Evolutionary conservation across 2,797 vertebrate species (phyloP).

Genomic region (Trachurus trachurus): DNA sequence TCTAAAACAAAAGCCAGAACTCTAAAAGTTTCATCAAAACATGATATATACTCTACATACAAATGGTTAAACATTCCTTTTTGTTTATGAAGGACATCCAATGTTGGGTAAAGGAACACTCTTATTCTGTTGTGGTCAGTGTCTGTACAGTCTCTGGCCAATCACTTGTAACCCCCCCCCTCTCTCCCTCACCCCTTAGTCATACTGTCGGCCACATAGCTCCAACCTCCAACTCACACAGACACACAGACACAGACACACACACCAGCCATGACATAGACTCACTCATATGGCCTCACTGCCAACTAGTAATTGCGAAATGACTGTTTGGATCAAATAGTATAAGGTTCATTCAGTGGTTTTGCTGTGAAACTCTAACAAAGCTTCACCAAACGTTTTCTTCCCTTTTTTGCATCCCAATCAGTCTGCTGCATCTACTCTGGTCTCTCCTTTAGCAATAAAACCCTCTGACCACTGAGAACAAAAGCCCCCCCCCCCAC

Average conservation of each 20-base stretch:
- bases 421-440: conserved; percentile 1
- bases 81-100: conserved; percentile 18
- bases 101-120: conserved; percentile 29
- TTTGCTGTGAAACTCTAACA: conserved; percentile 44
- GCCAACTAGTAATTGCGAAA: conserved; percentile 69
- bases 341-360: conserved; percentile 23
- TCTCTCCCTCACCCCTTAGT: too few relatives aligned
- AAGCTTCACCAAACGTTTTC: conserved; percentile 53
- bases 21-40: background rate
- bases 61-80: too few relatives aligned
- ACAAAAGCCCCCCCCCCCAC: conserved; percentile 44
- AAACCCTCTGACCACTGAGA: conserved; percentile 52
- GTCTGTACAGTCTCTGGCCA: conserved; percentile 56
- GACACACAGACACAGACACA: too few relatives aligned
- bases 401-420: conserved; percentile 19
- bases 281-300: conserved; percentile 51
- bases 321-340: conserved; percentile 47
- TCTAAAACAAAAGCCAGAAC: too few relatives aligned
- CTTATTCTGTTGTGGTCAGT: conserved; percentile 31
- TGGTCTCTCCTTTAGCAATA: conserved; percentile 39
- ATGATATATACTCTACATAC: background rate
- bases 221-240: conserved; percentile 56
- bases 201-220: conserved; percentile 54
- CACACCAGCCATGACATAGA: conserved; percentile 47
- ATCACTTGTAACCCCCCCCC: conserved; percentile 55